Conservation (phyloP, 2,888 invertebrate genomes). For the Trichopria drosophilae region DNA sequence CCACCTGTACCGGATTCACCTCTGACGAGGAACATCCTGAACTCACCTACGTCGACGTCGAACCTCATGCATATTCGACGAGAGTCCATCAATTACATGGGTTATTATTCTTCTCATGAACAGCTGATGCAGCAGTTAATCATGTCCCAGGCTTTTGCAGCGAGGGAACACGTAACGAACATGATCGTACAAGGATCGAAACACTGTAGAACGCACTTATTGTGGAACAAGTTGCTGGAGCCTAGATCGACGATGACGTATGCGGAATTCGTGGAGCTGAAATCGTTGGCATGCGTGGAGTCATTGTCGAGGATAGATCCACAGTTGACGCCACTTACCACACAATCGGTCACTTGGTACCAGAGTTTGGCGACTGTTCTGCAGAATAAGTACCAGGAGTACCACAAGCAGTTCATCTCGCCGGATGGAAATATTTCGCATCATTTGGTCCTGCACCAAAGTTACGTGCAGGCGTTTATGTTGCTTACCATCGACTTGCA, state of each 20-base stretch:
- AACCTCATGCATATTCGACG: conserved; percentile 59
- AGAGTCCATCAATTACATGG: conserved; percentile 70
- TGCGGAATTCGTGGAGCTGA: conserved; percentile 68
- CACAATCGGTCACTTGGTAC: conserved; percentile 69
- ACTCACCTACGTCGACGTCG: conserved; percentile 39
- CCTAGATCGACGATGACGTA: conserved; percentile 61
- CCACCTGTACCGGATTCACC: conserved; percentile 55
- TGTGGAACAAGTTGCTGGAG: conserved; percentile 71
- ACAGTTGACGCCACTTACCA: conserved; percentile 63
- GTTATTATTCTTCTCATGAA: conserved; percentile 71
- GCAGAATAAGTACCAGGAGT: conserved; percentile 64
- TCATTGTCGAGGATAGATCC: conserved; percentile 65
- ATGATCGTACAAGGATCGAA: conserved; percentile 69
- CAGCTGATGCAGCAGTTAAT: conserved; percentile 68
- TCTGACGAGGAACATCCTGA: conserved; percentile 42
- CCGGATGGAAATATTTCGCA: conserved; percentile 65
- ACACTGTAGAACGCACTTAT: conserved; percentile 70
- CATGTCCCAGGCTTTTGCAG: conserved; percentile 63
- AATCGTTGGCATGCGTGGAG: conserved; percentile 64
- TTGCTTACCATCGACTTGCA: conserved; percentile 66
- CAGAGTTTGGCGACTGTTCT: conserved; percentile 66
- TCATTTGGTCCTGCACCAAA: conserved; percentile 67
- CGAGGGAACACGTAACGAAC: conserved; percentile 62
- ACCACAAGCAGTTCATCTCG: conserved; percentile 64
- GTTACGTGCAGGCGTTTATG: conserved; percentile 68